A percentile compares a stretch with the other conserved stretches of the same genome.
phyloP scores from a whole-genome alignment of 2,888 invertebrate species.

The Helicoverpa assulta region DNA sequence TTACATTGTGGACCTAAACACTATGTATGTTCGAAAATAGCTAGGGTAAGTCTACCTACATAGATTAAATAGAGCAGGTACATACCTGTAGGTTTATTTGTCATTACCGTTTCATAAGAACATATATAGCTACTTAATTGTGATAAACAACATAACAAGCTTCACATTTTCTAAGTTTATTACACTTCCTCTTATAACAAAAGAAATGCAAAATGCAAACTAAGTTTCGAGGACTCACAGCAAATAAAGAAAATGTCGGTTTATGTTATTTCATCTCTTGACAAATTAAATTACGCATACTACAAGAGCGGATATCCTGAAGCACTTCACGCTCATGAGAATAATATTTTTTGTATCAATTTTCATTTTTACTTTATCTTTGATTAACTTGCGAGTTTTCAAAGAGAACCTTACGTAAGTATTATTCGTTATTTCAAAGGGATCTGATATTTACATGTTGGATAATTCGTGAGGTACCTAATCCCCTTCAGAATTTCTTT shows the following conservation, averaged over 20 bases:
- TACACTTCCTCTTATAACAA: neutral
- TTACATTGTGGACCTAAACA: conserved; percentile 34
- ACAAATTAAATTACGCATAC: conserved; percentile 57
- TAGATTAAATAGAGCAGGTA: neutral
- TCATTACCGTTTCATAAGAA: no score
- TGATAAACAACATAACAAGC: conserved; percentile 8
- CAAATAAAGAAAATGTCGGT: conserved; percentile 3
- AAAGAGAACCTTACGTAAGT: no score
- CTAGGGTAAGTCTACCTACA: neutral
- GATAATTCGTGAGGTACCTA: neutral
- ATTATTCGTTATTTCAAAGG: neutral
- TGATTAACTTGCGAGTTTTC: neutral
- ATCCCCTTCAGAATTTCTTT: no score
- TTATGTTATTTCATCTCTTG: conserved; percentile 36
- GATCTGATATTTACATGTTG: neutral
- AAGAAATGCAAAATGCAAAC: conserved; percentile 11
- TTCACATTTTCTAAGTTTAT: conserved; percentile 4
- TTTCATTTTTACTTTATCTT: conserved; percentile 3
- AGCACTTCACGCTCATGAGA: conserved; percentile 24
- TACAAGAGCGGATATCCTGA: conserved; percentile 38
- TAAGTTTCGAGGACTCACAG: conserved; percentile 5
- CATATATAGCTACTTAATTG: no score
- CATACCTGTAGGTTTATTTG: no score
- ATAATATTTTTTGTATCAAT: conserved; percentile 2
- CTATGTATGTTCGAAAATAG: conserved; percentile 2